These are phyloP conservation scores for Acronicta aceris DNA, from an alignment of 2,888 invertebrate genomes.

Conservation along the genomic window DNA sequence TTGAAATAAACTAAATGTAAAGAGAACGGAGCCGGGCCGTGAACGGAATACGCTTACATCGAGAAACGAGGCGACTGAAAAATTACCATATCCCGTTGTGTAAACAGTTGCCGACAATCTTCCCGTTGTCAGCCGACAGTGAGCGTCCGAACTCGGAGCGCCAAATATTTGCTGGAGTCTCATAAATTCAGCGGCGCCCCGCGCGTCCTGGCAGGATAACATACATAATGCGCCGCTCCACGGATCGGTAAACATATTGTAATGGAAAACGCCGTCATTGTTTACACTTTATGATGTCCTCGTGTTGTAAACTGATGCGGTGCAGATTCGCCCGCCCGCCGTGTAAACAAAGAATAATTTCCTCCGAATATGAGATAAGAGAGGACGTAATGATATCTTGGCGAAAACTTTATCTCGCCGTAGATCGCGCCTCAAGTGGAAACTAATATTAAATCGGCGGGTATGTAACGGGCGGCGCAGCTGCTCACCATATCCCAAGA, in stretches of 20 bases:
- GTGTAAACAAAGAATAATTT: conserved; percentile 65
- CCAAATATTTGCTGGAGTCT: conserved; percentile 88
- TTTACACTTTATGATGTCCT: conserved; percentile 89
- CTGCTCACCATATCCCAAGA: conserved; percentile 57
- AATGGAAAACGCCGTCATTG: conserved; percentile 89
- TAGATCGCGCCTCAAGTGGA: conserved; percentile 47
- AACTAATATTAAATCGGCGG: conserved; percentile 55
- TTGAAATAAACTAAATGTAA: conserved; percentile 64
- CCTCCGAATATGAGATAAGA: conserved; percentile 52
- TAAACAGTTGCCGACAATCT: conserved; percentile 86
- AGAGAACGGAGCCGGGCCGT: conserved; percentile 67
- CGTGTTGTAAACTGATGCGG: conserved; percentile 82
- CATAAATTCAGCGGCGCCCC: conserved; percentile 86
- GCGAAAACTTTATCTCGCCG: conserved; percentile 50
- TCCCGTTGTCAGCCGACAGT: conserved; percentile 84
- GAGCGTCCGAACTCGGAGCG: conserved; percentile 83
- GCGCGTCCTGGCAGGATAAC: conserved; percentile 86
- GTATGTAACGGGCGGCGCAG: conserved; percentile 54
- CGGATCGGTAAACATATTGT: conserved; percentile 90
- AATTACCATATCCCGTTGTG: conserved; percentile 84
- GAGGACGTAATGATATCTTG: conserved; percentile 44
- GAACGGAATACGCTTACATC: conserved; percentile 75
- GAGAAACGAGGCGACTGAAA: conserved; percentile 73
- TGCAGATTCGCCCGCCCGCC: conserved; percentile 69
- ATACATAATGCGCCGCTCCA: conserved; percentile 87